Evolutionary conservation across 1,140 invertebrate genomes (phyloP).

Genomic region (Brachystomella parvula): DNA sequence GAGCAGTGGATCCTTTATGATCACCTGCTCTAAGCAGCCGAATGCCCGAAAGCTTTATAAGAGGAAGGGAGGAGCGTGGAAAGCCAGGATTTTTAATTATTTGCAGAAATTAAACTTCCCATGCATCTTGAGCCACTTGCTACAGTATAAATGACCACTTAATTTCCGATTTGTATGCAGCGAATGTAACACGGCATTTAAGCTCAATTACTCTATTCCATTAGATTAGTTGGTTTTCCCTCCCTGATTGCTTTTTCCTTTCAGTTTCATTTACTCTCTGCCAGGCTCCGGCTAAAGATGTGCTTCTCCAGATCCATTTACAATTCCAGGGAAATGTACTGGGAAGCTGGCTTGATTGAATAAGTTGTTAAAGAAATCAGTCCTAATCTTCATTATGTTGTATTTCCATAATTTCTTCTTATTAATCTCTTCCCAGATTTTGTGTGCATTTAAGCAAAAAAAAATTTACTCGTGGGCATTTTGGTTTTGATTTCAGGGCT

Average conservation of each 20-base stretch:
- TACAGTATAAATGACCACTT: not conserved
- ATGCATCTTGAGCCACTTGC: not conserved
- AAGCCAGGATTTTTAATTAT: not conserved
- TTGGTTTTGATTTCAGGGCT: no score
- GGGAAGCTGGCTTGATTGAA: not conserved
- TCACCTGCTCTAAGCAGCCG: no score
- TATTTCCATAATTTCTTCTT: no score
- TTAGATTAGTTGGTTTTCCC: not conserved
- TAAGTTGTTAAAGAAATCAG: not conserved
- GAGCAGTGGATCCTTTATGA: no score
- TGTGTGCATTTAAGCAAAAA: no score
- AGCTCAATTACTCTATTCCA: slow-evolving; percentile 1
- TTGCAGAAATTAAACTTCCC: not conserved
- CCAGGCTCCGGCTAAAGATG: not conserved
- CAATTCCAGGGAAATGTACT: no score
- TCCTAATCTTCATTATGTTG: no score
- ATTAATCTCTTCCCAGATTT: no score
- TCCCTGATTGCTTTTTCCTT: not conserved
- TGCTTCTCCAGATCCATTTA: no score
- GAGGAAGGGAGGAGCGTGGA: no score
- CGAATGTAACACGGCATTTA: not conserved
- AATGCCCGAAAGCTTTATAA: no score
- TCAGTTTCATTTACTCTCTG: not conserved
- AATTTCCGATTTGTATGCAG: slow-evolving; percentile 9
- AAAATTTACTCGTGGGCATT: no score